A percentile compares a stretch with the other conserved stretches of the same genome.
These are phyloP conservation scores for Stichopus horrens DNA, from an alignment of 53 echinoderm and acorn worm genomes.

Conservation along the genomic window DNA sequence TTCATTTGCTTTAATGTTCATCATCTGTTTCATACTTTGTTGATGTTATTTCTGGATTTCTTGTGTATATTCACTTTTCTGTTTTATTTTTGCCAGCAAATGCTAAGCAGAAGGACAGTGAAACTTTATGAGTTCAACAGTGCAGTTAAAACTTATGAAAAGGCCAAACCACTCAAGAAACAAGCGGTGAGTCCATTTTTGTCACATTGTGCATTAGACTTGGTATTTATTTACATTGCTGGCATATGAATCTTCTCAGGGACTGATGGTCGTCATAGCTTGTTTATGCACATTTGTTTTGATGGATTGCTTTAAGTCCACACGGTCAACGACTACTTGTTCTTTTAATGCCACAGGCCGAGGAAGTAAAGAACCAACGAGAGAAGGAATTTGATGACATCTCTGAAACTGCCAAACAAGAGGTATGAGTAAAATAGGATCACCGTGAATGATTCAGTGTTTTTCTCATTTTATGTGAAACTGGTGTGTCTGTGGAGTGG, in stretches of 20 bases:
- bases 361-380: constrained; percentile 74
- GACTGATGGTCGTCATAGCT: too few species aligned
- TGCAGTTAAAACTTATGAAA: constrained; percentile 79
- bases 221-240: too few species aligned
- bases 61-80: neutral
- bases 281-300: too few species aligned
- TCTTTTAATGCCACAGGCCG: constrained; percentile 63
- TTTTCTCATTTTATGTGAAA: too few species aligned
- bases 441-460: too few species aligned
- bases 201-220: too few species aligned
- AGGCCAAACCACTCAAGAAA: constrained; percentile 91
- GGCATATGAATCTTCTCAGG: too few species aligned
- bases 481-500: too few species aligned
- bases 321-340: neutral
- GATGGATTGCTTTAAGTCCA: too few species aligned
- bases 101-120: constrained; percentile 82
- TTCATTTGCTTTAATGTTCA: neutral
- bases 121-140: constrained; percentile 85
- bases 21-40: neutral
- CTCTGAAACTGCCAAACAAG: constrained; percentile 81
- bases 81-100: constrained; percentile 61
- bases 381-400: constrained; percentile 85
- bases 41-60: neutral
- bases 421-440: constrained; percentile 54
- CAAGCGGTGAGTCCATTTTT: constrained; percentile 66